These are phyloP conservation scores for Coregonus sp. DNA, from an alignment of 2,797 vertebrate genomes.

Conservation along the genomic window DNA sequence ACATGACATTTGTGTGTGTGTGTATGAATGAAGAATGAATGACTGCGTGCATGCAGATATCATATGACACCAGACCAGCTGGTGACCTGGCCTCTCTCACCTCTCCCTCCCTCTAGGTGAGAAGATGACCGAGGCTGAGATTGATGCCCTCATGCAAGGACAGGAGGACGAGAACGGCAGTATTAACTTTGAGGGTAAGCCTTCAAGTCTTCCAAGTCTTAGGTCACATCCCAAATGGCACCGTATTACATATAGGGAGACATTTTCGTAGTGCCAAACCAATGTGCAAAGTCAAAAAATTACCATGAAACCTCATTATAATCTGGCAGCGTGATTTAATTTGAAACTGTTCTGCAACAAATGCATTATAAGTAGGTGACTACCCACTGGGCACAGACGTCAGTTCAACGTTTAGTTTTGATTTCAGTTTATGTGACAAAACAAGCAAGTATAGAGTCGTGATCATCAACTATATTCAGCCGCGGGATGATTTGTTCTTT, in stretches of 20 bases:
- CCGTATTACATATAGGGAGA: background rate
- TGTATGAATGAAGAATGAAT: background rate
- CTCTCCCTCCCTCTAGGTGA: slow-evolving; percentile 81
- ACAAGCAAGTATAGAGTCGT: too few relatives aligned
- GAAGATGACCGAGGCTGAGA: slow-evolving; percentile 94
- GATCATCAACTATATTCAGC: too few relatives aligned
- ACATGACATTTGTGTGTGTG: background rate
- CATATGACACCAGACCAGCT: background rate
- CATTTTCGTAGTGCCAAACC: too few relatives aligned
- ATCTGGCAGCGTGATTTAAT: too few relatives aligned
- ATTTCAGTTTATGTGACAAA: too few relatives aligned
- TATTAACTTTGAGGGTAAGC: slow-evolving; percentile 94
- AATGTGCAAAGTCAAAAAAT: too few relatives aligned
- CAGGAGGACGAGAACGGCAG: slow-evolving; percentile 97
- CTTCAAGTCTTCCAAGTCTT: background rate
- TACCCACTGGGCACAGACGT: too few relatives aligned
- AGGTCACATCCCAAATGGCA: background rate
- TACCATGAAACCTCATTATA: too few relatives aligned
- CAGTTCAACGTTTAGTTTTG: too few relatives aligned
- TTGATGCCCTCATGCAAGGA: slow-evolving; percentile 90
- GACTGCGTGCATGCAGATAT: background rate
- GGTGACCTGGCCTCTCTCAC: slow-evolving; percentile 21
- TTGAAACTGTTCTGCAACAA: too few relatives aligned
- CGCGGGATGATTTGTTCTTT: too few relatives aligned
- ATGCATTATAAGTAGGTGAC: too few relatives aligned